Evolutionary conservation across 2,113 vertebrate species (phyloP).

Genomic region (Barnardius zonarius): DNA sequence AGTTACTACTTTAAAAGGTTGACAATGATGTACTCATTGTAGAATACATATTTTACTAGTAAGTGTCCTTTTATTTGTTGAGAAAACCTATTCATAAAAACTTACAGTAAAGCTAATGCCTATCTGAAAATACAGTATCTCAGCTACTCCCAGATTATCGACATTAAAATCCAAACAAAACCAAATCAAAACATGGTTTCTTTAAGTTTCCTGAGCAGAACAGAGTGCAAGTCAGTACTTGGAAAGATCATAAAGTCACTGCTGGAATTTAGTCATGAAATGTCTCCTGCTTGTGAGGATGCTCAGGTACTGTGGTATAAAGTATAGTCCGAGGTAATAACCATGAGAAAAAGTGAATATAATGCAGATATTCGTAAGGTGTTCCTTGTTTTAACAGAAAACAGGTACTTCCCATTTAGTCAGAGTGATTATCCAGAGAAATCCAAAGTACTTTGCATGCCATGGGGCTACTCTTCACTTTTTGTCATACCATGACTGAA

Average conservation of each 20-base stretch:
- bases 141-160: neutral
- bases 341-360: neutral
- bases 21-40: neutral
- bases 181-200: neutral
- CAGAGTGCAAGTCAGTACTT: neutral
- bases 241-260: neutral
- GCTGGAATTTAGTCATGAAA: neutral
- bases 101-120: neutral
- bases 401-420: neutral
- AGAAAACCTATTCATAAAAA: neutral
- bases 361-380: neutral
- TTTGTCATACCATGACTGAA: neutral
- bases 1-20: neutral
- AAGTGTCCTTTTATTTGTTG: neutral
- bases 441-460: neutral
- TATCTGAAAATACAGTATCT: neutral
- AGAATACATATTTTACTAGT: neutral
- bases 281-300: neutral
- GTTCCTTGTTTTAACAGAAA: neutral
- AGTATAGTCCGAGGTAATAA: neutral
- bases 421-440: neutral
- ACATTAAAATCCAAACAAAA: neutral
- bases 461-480: neutral
- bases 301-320: neutral
- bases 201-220: neutral